Percentiles rank a stretch among this genome's conserved stretches.
phyloP scores from a whole-genome alignment of 1,140 invertebrate genomes.

The Bombus picipes region DNA sequence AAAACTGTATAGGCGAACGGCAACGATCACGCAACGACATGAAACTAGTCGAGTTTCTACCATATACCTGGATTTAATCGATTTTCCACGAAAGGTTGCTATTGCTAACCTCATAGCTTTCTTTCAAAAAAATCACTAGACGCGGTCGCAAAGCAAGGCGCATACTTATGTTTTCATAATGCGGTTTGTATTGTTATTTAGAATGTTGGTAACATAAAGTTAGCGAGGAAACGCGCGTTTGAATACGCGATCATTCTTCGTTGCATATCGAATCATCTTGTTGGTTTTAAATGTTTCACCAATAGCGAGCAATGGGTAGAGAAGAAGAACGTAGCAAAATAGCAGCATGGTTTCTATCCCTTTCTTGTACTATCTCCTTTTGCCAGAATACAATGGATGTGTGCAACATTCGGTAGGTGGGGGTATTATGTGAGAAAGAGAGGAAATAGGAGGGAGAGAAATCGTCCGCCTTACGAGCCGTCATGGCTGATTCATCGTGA shows the following conservation, averaged over 20 bases:
- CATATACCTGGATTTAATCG: constrained; percentile 76
- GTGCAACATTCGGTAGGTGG: constrained; percentile 42
- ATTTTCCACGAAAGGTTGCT: constrained; percentile 72
- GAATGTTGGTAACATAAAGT: constrained; percentile 8
- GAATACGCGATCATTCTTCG: constrained; percentile 50
- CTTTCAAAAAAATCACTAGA: constrained; percentile 35
- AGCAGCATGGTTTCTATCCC: constrained; percentile 25
- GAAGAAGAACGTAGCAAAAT: constrained; percentile 25
- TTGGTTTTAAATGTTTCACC: constrained; percentile 35
- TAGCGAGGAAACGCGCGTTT: constrained; percentile 5
- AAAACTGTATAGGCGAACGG: constrained; percentile 62
- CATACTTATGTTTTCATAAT: constrained; percentile 41
- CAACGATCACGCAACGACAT: constrained; percentile 69
- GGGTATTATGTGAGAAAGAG: constrained; percentile 46
- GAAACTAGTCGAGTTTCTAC: constrained; percentile 73
- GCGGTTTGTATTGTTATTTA: neutral
- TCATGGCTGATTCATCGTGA: constrained; percentile 74
- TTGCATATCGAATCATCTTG: constrained; percentile 45
- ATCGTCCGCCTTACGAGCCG: constrained; percentile 60
- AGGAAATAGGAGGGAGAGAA: constrained; percentile 51
- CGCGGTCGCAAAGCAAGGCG: neutral
- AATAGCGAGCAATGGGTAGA: constrained; percentile 33
- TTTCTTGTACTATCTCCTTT: constrained; percentile 30
- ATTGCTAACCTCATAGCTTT: constrained; percentile 42
- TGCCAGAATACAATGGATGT: constrained; percentile 61